phyloP scores from a whole-genome alignment of 2,113 vertebrate genomes.

The Tylochromis polylepis region DNA sequence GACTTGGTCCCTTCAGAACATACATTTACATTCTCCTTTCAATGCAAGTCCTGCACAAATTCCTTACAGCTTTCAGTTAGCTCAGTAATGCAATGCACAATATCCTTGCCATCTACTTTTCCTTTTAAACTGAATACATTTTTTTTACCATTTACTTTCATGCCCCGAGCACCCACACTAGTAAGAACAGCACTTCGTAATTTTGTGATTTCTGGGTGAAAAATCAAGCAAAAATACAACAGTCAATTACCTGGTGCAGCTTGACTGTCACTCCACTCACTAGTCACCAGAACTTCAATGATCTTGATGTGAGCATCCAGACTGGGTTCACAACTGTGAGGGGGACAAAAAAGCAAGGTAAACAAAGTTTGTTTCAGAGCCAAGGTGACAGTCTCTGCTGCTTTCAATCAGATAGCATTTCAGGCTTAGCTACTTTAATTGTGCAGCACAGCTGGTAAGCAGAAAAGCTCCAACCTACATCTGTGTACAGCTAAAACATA shows the following conservation, averaged over 20 bases:
- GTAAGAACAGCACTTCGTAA: not conserved
- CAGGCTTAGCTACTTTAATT: slow-evolving; percentile 39
- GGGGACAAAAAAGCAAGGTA: not conserved
- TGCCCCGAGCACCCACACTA: not conserved
- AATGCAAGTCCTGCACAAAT: not conserved
- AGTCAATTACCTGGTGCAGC: slow-evolving; percentile 87
- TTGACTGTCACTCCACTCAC: slow-evolving; percentile 87
- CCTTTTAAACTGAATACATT: not conserved
- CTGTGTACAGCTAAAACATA: slow-evolving; percentile 4
- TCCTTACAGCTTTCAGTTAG: not conserved
- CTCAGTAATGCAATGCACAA: not conserved
- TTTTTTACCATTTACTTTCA: not conserved
- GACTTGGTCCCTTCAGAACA: not conserved
- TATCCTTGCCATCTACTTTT: not conserved
- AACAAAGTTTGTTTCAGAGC: not conserved
- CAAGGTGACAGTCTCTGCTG: not conserved
- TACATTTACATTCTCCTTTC: not conserved
- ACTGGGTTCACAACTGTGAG: slow-evolving; percentile 84
- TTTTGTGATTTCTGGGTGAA: not conserved
- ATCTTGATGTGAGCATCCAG: slow-evolving; percentile 85
- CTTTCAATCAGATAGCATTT: slow-evolving; percentile 36
- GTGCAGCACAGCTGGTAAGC: slow-evolving; percentile 42
- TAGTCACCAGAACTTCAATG: slow-evolving; percentile 87
- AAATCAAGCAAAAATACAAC: not conserved
- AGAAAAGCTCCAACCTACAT: slow-evolving; percentile 46